Conservation (phyloP, 53 echinoderm and acorn worm genomes). For the Luidia sarsii region DNA sequence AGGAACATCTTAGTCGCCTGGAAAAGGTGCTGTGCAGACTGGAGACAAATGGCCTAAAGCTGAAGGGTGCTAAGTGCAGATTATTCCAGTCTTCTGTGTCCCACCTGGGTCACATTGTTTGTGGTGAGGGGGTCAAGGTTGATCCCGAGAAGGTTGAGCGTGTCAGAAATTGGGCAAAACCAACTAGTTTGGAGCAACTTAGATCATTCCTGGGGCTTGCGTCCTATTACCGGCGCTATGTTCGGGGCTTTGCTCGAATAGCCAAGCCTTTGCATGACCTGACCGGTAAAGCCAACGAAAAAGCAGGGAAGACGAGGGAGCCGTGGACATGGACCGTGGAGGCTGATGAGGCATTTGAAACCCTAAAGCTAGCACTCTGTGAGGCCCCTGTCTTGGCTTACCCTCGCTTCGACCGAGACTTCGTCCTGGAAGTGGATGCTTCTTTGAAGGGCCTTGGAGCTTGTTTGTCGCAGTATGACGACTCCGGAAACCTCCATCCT, state of each 20-base stretch:
- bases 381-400: constrained; percentile 36
- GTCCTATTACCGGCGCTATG: constrained; percentile 52
- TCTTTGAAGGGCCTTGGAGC: too few relatives aligned
- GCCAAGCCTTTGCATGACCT: constrained; percentile 42
- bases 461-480: too few relatives aligned
- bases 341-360: constrained; percentile 7
- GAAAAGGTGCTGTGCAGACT: constrained; percentile 48
- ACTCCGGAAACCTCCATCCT: background rate
- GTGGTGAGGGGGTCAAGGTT: constrained; percentile 30
- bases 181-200: constrained; percentile 22
- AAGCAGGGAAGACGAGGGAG: background rate
- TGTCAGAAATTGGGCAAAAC: constrained; percentile 37
- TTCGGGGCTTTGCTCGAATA: constrained; percentile 10
- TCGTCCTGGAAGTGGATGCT: constrained; percentile 41
- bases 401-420: constrained; percentile 24
- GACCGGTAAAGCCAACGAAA: background rate
- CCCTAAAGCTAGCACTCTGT: constrained; percentile 4
- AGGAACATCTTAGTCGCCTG: constrained; percentile 34
- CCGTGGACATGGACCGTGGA: constrained; percentile 14
- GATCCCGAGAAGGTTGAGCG: constrained; percentile 49
- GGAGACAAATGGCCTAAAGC: constrained; percentile 33
- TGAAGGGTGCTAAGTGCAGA: constrained; percentile 55
- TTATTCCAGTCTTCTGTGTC: constrained; percentile 27
- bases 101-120: constrained; percentile 63
- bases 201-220: constrained; percentile 59